Base-by-base conservation (phyloP, 2,113 vertebrate species). In the Vulpes ferrilata region DNA sequence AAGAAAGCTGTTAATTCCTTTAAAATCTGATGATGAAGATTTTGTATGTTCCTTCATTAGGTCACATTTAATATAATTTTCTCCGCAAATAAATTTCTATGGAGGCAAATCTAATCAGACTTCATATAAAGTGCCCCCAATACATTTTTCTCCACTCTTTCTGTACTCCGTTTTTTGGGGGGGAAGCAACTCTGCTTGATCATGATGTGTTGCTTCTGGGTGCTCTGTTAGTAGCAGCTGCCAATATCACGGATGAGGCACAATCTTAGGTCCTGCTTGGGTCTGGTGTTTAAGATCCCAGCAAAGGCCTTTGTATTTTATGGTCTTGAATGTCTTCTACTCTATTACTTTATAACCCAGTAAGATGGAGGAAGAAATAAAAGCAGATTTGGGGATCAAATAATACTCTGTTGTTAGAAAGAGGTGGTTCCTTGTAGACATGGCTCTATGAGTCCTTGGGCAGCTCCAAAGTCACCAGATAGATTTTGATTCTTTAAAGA, bases 51-150 rank as follows among this genome's bases (percentile, higher is more conserved):
- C 23, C 83, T 93, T 93, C 23, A 35, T 71, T 43, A 83, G 51
- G 80, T 27, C 20, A 74, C 84, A 16, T 69, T 88, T 59, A 69
- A 51, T 62, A 82, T 30, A 76, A 65, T 89, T 92, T 82, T 81
- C 7, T 78, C 55, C 43, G 25, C 27, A 86, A 90, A 27, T 30
- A 19, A 53, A 69, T 91, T 80, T 90, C 48, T 53, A n/a, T 22
- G 57, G 32, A 95, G 22, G 83, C 17, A 93, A 85, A 90, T 73
- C 20, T 48, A 93, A 93, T 93, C 38, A 80, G 78, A 38, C 13
- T 57, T 92, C 35, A 13, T 19, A 25, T 38, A 71, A 62, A 60
- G 35, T 25, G 7, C 12, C 38, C 17, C 51, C 5, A 76, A 51
- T 86, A 60, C 7, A 89, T 55, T 48, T 65, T 38, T 35, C 16